Percentiles rank a stretch among this genome's conserved stretches.
These are phyloP conservation scores for Leptobrachium leishanense DNA, from an alignment of 2,113 vertebrate species.

Conservation along the genomic window DNA sequence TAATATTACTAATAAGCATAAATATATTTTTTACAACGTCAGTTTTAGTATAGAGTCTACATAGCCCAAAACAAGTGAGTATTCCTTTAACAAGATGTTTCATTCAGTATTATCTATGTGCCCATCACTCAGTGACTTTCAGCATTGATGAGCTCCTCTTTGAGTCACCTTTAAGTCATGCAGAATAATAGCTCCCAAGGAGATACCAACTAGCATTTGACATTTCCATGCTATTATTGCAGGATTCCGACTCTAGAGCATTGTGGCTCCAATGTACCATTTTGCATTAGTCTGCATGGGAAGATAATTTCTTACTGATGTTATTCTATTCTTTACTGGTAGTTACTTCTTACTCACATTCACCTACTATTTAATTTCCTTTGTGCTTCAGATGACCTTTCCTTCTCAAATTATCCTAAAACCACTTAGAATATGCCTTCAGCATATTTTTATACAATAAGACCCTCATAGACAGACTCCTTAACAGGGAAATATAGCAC, in stretches of 20 bases:
- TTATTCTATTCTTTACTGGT: not conserved
- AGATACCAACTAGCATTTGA: not conserved
- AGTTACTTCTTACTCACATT: not conserved
- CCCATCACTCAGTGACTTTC: not conserved
- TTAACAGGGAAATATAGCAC: too few relatives aligned
- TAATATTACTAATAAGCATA: too few relatives aligned
- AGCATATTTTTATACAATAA: too few relatives aligned
- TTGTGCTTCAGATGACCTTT: not conserved
- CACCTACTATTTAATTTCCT: not conserved
- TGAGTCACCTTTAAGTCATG: slow-evolving; percentile 15
- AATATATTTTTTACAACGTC: too few relatives aligned
- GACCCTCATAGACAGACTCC: too few relatives aligned
- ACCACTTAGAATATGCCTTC: not conserved
- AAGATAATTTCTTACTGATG: not conserved
- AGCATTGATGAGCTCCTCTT: not conserved
- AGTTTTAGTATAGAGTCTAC: too few relatives aligned
- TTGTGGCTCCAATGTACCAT: not conserved
- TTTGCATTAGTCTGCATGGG: not conserved
- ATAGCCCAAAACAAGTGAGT: too few relatives aligned
- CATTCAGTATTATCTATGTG: not conserved
- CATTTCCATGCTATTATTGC: not conserved
- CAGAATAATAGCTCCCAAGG: slow-evolving; percentile 12
- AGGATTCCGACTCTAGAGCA: not conserved
- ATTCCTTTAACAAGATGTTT: too few relatives aligned
- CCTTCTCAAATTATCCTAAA: not conserved